Evolutionary conservation across 35 echinoderm and acorn worm species (phyloP), one percentile per base, ranked within the genome.

Genomic region (Acanthaster planci): DNA sequence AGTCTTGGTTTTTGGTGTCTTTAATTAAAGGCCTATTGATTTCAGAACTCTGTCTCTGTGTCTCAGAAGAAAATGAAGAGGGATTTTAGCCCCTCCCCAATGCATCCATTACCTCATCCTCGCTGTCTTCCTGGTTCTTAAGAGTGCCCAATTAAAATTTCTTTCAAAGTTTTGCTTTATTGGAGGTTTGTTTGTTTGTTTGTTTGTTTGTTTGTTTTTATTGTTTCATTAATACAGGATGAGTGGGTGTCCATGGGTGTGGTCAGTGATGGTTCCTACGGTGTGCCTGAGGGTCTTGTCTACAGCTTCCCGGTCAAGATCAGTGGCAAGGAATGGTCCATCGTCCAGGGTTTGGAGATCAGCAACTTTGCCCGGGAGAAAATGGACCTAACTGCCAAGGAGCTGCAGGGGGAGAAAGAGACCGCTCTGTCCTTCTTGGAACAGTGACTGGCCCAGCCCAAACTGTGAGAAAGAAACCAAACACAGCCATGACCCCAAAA

Each of bases 171-270:
- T n/a, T n/a, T n/a, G n/a, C n/a, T n/a, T n/a, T n/a, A n/a, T n/a
- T n/a, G n/a, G n/a, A n/a, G n/a, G n/a, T n/a, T n/a, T n/a, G n/a
- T n/a, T n/a, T n/a, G n/a, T n/a, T n/a, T n/a, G n/a, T n/a, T n/a
- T n/a, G n/a, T n/a, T 47, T 6, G 12, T 6, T 47, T 47, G 12
- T 47, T 6, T 47, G 4, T 47, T 4, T 47, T 4, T 47, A 37
- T 52, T 60, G 12, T 76, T 53, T 85, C 67, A 1, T 52, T 81
- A 14, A 54, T 84, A 60, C 84, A 97, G 94, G 87, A 83, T 76
- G 68, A 87, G 47, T 97, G 90, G 90, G 94, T 97, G 0, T 97
- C 95, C 0, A 97, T 97, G 95, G 95, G 95, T 55, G 95, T 97
- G 19, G 44, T 40, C 35, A 91, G 84, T 21, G 85, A 93, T 68